These are phyloP conservation scores for Leptopilina syphax DNA, from an alignment of 2,888 invertebrate genomes.

Conservation along the genomic window DNA sequence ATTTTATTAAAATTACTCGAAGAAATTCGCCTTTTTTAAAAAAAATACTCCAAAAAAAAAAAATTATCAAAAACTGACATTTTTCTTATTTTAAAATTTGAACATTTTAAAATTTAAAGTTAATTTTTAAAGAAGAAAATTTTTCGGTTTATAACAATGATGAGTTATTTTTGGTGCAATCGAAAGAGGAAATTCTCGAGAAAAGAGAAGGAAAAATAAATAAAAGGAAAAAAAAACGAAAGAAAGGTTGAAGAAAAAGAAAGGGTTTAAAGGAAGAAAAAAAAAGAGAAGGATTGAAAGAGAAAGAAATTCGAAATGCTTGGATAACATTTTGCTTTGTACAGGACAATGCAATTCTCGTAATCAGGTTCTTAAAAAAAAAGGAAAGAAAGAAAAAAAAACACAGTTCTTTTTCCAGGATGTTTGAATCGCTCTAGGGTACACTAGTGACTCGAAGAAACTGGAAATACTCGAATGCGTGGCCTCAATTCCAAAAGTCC, in stretches of 20 bases:
- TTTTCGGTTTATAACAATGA: too few species aligned
- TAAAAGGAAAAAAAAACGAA: neutral
- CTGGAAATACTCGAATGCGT: slow-evolving; percentile 21
- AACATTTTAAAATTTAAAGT: too few species aligned
- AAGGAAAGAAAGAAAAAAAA: too few species aligned
- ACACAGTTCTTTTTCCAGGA: slow-evolving; percentile 6
- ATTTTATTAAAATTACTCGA: too few species aligned
- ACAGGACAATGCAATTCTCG: slow-evolving; percentile 34
- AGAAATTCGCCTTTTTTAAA: too few species aligned
- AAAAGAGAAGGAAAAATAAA: too few species aligned
- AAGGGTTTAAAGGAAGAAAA: neutral
- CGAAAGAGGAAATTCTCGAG: too few species aligned
- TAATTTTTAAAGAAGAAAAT: too few species aligned
- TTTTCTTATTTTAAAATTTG: too few species aligned
- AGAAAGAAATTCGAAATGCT: neutral
- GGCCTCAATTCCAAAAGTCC: slow-evolving; percentile 36
- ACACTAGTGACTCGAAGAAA: slow-evolving; percentile 13
- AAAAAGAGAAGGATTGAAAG: neutral
- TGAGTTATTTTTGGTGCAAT: too few species aligned
- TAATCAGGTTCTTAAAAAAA: slow-evolving; percentile 15
- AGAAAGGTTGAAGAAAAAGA: neutral
- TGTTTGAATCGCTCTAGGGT: slow-evolving; percentile 25
- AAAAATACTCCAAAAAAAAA: too few species aligned
- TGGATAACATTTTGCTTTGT: slow-evolving; percentile 15
- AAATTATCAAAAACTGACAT: too few species aligned